Evolutionary conservation across 2,888 invertebrate genomes (phyloP).

Genomic region (Acrobeloides nanus): DNA sequence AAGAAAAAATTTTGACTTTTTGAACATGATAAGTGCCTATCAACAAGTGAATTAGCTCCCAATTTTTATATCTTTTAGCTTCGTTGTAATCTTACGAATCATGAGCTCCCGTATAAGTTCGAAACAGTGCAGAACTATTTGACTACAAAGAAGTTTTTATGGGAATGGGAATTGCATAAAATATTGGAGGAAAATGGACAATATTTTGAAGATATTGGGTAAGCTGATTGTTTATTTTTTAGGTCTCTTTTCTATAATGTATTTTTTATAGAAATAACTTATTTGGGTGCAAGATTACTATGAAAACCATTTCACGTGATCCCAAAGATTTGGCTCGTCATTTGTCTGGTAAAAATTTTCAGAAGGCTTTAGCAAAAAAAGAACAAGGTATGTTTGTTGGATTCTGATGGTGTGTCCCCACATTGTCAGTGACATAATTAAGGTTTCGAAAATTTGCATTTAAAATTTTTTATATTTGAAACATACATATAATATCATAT

Average conservation of each 20-base stretch:
- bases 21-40: too few relatives aligned
- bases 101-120: constrained; percentile 11
- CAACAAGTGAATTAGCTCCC: too few relatives aligned
- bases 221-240: neutral
- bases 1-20: too few relatives aligned
- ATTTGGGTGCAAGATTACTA: constrained; percentile 14
- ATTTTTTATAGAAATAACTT: constrained; percentile 7
- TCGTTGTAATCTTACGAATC: constrained; percentile 11
- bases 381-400: constrained; percentile 4
- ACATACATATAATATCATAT: too few relatives aligned
- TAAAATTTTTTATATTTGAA: too few relatives aligned
- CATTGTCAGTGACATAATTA: too few relatives aligned
- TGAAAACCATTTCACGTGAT: constrained; percentile 12
- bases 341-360: constrained; percentile 17
- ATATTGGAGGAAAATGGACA: constrained; percentile 13
- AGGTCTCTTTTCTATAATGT: neutral
- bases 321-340: constrained; percentile 7
- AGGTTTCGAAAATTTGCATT: too few relatives aligned
- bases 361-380: constrained; percentile 7
- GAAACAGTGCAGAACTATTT: constrained; percentile 14
- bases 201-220: constrained; percentile 1
- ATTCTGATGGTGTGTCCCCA: neutral
- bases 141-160: constrained; percentile 10
- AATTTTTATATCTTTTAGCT: constrained; percentile 9
- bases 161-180: constrained; percentile 8